Base-by-base conservation (phyloP, 2,113 vertebrate species). In the Thermophis baileyi region DNA sequence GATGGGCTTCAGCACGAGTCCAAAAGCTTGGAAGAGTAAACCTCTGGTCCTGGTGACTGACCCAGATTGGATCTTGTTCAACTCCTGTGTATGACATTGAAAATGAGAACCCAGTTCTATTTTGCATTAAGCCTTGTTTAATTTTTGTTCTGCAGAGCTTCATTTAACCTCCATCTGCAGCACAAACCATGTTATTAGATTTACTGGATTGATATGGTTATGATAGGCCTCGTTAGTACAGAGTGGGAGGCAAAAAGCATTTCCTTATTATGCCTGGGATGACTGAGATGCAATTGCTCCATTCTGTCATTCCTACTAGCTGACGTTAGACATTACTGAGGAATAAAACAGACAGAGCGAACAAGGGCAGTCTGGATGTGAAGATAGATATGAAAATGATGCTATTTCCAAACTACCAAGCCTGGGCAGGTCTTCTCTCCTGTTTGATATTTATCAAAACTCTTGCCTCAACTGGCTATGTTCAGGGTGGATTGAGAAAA, bases 321-420 rank as follows among this genome's bases (percentile, higher is more conserved):
- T 90, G 11, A 93, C 91, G 95, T 50, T 74, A 94, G 87, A 81
- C 93, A 91, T 81, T 94, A 91, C 90, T 91, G 14, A 92, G 0
- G 0, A 89, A 30, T 49, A 91, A 8, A 25, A 47, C 30, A 85
- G 91, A 40, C 40, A 85, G 91, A 95, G 91, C 69, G 91, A 96
- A 92, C 92, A 93, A 51, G 74, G 47, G 60, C 95, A 57, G 95
- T 55, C 0, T 95, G 3, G 3, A 90, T 30, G 0, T 60, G 93
- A 69, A 85, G 87, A 93, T 69, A 55, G 55, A 9, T 11, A 54
- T 51, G 51, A 89, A n/a, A 91, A 89, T 90, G 44, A 60, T 90
- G 85, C 30, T 9, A 24, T 12, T 24, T 88, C 51, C 55, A 88
- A 88, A 74, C 20, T 49, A 46, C 57, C 87, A 88, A 53, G 57